Conservation (phyloP, 2,113 vertebrate genomes). For the Chiloscyllium plagiosum region DNA sequence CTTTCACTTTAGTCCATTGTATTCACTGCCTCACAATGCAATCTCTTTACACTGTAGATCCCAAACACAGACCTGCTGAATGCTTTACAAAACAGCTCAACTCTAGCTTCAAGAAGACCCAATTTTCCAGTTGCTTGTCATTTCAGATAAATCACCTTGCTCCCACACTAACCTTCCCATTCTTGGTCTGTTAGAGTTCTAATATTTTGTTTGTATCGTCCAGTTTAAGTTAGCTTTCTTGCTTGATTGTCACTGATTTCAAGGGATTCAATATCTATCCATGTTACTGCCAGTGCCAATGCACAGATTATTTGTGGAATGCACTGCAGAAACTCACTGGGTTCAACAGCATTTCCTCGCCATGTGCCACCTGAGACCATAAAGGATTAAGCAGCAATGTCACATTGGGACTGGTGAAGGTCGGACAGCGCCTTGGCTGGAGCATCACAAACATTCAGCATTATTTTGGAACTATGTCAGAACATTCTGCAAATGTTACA, state of each 20-base stretch:
- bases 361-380: neutral
- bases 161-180: no score
- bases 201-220: no score
- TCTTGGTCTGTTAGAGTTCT: no score
- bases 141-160: no score
- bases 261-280: neutral
- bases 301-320: neutral
- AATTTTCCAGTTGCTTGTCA: no score
- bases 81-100: no score
- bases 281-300: neutral
- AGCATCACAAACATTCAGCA: neutral
- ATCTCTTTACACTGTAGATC: no score
- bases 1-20: no score
- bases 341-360: neutral
- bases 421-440: neutral
- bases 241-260: neutral
- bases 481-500: neutral
- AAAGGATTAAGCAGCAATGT: neutral
- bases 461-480: neutral
- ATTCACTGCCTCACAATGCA: no score
- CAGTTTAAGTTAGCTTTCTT: neutral
- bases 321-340: neutral
- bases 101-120: no score
- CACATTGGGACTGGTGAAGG: neutral
- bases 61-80: no score